Evolutionary conservation across 2,888 invertebrate species (phyloP), one percentile per base, ranked within the genome.

Genomic region (Tenthredo distinguenda): DNA sequence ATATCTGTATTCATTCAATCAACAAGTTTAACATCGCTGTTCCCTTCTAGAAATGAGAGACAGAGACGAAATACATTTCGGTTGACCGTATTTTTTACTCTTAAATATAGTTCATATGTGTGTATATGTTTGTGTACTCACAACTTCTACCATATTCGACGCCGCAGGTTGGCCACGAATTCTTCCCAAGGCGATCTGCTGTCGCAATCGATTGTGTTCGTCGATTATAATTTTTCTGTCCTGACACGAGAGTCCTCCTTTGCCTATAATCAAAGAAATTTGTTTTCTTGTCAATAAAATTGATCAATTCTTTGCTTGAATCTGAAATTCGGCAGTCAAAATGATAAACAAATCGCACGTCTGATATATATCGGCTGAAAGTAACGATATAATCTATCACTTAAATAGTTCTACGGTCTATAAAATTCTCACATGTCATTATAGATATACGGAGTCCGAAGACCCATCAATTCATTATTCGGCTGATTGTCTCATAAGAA

Each of bases 101-200:
- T 21, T 26, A 7, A 12, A 62, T 62, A 26, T 62, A 10, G 10
- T 26, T 62, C 26, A 10, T 62, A n/a, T 55, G 18, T 18, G 3
- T 26, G 0, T 50, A 50, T 50, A 50, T 6, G n/a, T 10, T 10
- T 9, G 62, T 26, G 12, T 62, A 81, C 95, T 93, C 94, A 97
- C 97, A 95, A 98, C 96, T 95, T 98, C 97, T 94, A 96, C 96
- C 97, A 98, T 97, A 94, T 98, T 97, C 89, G 97, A 96, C 40
- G 97, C 96, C 84, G 96, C 96, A 31, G 97, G 97, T 91, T 98
- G 98, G 84, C 96, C 96, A 88, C 95, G 95, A 90, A 97, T 96
- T 91, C 96, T 96, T 77, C 98, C 98, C 89, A 97, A 94, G 86
- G 98, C 97, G 87, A 98, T 96, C 72, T 95, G 95, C 93, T 97